These are phyloP conservation scores for Gambusia yucatana DNA, from an alignment of 2,797 vertebrate genomes.

Conservation along the genomic window DNA sequence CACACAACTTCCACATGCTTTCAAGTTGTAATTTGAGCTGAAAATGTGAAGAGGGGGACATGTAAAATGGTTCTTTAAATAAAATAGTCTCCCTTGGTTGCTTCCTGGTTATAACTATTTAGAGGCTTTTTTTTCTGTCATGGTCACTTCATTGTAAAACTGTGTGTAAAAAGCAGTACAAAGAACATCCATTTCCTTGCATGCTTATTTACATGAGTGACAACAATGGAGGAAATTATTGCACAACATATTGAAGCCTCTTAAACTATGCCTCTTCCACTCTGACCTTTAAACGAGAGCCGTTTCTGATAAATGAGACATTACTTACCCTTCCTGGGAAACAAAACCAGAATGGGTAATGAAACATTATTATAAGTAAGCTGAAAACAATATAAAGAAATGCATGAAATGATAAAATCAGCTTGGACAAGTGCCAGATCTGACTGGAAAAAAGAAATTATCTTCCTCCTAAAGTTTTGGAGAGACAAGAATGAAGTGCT, in stretches of 20 bases:
- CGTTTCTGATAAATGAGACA: background rate
- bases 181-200: slow-evolving; percentile 59
- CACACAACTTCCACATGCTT: slow-evolving; percentile 63
- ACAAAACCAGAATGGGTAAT: background rate
- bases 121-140: background rate
- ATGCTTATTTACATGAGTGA: slow-evolving; percentile 77
- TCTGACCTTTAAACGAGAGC: slow-evolving; percentile 60
- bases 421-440: background rate
- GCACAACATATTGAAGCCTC: slow-evolving; percentile 74
- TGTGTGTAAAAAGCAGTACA: slow-evolving; percentile 40
- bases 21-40: slow-evolving; percentile 54
- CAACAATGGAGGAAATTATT: slow-evolving; percentile 80
- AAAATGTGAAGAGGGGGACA: slow-evolving; percentile 50
- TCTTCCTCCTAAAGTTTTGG: background rate
- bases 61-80: slow-evolving; percentile 51
- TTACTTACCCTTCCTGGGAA: background rate
- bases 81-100: slow-evolving; percentile 28
- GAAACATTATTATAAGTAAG: background rate
- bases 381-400: slow-evolving; percentile 6
- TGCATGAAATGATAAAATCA: slow-evolving; percentile 23
- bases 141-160: slow-evolving; percentile 59
- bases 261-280: slow-evolving; percentile 73
- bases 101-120: slow-evolving; percentile 17
- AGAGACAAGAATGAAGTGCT: background rate
- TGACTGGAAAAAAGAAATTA: background rate